Evolutionary conservation across 2,888 invertebrate species (phyloP).

Genomic region (Melanostoma mellinum): DNA sequence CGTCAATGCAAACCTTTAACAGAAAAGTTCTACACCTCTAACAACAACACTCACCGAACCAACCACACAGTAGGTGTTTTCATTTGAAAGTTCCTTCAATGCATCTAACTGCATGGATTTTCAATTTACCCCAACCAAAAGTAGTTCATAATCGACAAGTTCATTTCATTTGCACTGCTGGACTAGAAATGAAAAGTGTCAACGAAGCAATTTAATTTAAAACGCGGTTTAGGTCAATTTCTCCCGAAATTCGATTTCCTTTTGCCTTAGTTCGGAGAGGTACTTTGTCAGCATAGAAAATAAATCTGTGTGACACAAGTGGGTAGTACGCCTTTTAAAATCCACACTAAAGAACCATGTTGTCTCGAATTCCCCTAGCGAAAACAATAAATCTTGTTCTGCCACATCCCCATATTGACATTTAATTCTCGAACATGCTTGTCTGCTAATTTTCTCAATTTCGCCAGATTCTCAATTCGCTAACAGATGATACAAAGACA

Average conservation of each 20-base stretch:
- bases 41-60: too few relatives aligned
- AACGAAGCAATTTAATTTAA: not conserved
- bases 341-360: not conserved
- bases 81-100: too few relatives aligned
- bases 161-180: too few relatives aligned
- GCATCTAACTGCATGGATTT: too few relatives aligned
- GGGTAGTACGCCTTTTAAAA: slow-evolving; percentile 7
- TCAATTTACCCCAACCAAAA: too few relatives aligned
- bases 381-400: slow-evolving; percentile 40
- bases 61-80: too few relatives aligned
- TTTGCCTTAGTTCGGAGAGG: not conserved
- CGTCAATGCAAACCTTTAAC: too few relatives aligned
- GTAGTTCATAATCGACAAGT: too few relatives aligned
- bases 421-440: slow-evolving; percentile 54
- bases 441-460: slow-evolving; percentile 56
- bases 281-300: slow-evolving; percentile 7
- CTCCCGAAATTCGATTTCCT: slow-evolving; percentile 4
- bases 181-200: not conserved
- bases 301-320: slow-evolving; percentile 37
- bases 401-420: slow-evolving; percentile 47
- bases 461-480: slow-evolving; percentile 17
- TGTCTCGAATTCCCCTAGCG: slow-evolving; percentile 20
- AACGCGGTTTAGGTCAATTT: slow-evolving; percentile 10
- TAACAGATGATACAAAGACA: slow-evolving; percentile 9
- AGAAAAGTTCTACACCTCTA: too few relatives aligned